phyloP scores from a whole-genome alignment of 2,888 invertebrate species.

The Lasioglossum calceatum region DNA sequence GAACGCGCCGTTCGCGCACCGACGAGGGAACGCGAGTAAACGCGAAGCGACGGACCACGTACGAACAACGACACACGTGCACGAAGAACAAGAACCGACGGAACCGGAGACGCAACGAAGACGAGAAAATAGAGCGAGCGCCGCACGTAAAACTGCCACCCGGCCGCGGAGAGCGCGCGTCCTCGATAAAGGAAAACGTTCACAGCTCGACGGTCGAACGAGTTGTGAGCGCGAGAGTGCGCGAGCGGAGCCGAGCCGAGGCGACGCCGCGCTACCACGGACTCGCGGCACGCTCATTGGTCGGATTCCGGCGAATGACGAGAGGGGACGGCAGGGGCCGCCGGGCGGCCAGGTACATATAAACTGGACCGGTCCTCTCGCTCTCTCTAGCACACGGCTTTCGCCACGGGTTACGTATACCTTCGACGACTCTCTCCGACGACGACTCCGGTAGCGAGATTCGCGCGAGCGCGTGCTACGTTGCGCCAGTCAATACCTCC shows the following conservation, averaged over 20 bases:
- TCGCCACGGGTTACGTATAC: conserved; percentile 28
- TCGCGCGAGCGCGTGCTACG: conserved; percentile 74
- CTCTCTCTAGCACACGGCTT: conserved; percentile 41
- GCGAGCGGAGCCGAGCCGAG: conserved; percentile 64
- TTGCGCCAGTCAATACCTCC: conserved; percentile 73
- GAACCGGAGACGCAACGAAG: conserved; percentile 5
- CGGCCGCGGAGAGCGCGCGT: conserved; percentile 13
- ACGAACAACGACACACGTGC: conserved; percentile 41
- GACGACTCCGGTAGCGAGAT: conserved; percentile 33
- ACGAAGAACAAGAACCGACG: conserved; percentile 9
- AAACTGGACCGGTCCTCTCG: conserved; percentile 27
- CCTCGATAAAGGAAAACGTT: conserved; percentile 63
- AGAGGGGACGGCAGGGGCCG: conserved; percentile 39
- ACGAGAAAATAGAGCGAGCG: not conserved
- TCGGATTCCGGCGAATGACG: conserved; percentile 57
- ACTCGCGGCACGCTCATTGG: conserved; percentile 62
- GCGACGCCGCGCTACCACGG: conserved; percentile 66
- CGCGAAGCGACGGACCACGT: not conserved
- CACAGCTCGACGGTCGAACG: conserved; percentile 75
- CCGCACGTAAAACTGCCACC: conserved; percentile 50
- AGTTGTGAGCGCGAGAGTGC: conserved; percentile 79
- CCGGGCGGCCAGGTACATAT: conserved; percentile 44
- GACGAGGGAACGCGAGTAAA: not conserved
- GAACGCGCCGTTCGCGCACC: conserved; percentile 42
- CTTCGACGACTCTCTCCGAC: conserved; percentile 36